These are phyloP conservation scores for Pangasius macronema DNA, from an alignment of 2,797 vertebrate genomes.

Conservation along the genomic window DNA sequence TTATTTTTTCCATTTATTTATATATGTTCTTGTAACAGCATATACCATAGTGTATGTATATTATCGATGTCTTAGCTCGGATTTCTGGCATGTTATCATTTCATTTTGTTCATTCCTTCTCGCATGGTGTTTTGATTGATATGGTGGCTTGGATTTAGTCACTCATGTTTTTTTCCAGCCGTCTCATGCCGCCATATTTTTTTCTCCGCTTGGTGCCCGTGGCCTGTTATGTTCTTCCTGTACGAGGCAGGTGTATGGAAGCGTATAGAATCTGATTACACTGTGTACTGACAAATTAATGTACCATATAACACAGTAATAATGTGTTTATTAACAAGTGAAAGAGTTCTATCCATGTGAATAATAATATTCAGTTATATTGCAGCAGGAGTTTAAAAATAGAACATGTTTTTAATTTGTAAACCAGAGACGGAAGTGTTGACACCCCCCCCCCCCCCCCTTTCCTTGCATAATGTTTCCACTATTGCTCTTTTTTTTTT, in stretches of 20 bases:
- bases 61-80: background rate
- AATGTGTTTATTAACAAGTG: constrained; percentile 4
- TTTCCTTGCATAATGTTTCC: background rate
- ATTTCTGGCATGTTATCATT: background rate
- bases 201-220: background rate
- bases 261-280: background rate
- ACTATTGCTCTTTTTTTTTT: background rate
- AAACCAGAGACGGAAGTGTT: background rate
- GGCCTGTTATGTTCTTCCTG: constrained; percentile 31
- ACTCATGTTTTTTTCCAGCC: constrained; percentile 34
- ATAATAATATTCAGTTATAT: background rate
- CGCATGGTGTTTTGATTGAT: constrained; percentile 11
- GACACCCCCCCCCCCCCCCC: too few relatives aligned
- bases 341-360: background rate
- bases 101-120: background rate
- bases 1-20: background rate
- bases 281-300: background rate
- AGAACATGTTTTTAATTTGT: background rate
- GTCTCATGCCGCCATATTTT: constrained; percentile 49
- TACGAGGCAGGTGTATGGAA: constrained; percentile 11
- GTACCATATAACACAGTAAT: background rate
- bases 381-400: background rate
- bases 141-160: constrained; percentile 28
- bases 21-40: background rate
- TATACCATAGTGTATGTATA: background rate